Evolutionary conservation across 1,140 invertebrate genomes (phyloP).

Genomic region (Drosophila albomicans): DNA sequence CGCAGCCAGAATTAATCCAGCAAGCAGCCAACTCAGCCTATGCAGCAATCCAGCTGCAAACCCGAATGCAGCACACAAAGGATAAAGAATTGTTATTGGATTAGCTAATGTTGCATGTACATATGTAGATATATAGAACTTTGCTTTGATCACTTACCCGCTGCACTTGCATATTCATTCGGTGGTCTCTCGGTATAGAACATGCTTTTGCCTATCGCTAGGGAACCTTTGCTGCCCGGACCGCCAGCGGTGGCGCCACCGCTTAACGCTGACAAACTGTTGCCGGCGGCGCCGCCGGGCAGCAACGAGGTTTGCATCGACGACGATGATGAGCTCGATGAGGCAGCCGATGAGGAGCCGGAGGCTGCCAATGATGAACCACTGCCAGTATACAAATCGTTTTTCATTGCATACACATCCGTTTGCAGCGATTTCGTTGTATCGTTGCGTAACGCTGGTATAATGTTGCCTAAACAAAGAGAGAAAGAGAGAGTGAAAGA

Average conservation of each 20-base stretch:
- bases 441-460: conserved; percentile 80
- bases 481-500: not conserved
- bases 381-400: conserved; percentile 73
- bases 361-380: conserved; percentile 57
- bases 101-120: not conserved
- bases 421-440: conserved; percentile 79
- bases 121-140: not conserved
- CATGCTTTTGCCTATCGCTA: conserved; percentile 84
- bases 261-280: conserved; percentile 71
- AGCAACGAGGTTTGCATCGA: conserved; percentile 73
- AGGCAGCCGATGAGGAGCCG: conserved; percentile 48
- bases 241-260: conserved; percentile 32
- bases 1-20: conserved; percentile 41
- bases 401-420: conserved; percentile 79
- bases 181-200: conserved; percentile 84
- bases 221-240: conserved; percentile 66
- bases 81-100: conserved; percentile 12
- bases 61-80: conserved; percentile 15
- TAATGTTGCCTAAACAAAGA: conserved; percentile 69
- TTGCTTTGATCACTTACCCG: conserved; percentile 56
- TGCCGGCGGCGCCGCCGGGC: conserved; percentile 58
- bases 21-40: conserved; percentile 45
- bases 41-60: conserved; percentile 44
- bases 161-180: conserved; percentile 73
- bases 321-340: conserved; percentile 69